phyloP scores from a whole-genome alignment of 2,888 invertebrate species.

The Nomada flava region DNA sequence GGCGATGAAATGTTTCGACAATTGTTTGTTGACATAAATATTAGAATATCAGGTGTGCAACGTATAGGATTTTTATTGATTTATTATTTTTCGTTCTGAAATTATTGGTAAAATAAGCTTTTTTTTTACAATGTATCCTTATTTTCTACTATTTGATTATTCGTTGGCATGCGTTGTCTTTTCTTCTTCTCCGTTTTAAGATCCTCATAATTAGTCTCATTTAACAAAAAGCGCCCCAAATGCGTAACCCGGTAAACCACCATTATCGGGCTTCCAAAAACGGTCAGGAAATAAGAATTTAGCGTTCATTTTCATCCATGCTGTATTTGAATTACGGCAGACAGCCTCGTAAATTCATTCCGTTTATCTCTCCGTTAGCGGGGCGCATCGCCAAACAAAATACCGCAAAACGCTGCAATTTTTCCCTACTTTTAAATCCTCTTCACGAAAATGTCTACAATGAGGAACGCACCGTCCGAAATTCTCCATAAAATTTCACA shows the following conservation, averaged over 20 bases:
- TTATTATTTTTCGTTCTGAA: too few relatives aligned
- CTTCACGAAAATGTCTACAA: not conserved
- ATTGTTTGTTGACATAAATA: too few relatives aligned
- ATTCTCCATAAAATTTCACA: not conserved
- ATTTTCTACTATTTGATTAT: too few relatives aligned
- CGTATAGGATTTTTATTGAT: too few relatives aligned
- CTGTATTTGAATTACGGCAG: constrained; percentile 26
- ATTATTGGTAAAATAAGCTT: too few relatives aligned
- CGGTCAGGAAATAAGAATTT: constrained; percentile 23
- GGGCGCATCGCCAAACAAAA: not conserved
- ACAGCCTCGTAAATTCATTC: constrained; percentile 32
- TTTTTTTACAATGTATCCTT: too few relatives aligned
- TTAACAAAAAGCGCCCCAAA: not conserved
- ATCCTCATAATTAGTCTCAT: not conserved
- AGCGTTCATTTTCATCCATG: constrained; percentile 11
- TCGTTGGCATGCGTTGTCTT: not conserved
- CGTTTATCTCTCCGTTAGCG: constrained; percentile 10
- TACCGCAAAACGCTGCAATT: not conserved
- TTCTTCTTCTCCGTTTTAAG: not conserved
- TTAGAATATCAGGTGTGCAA: too few relatives aligned
- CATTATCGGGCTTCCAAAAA: not conserved
- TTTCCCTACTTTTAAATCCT: constrained; percentile 1
- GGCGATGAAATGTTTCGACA: too few relatives aligned
- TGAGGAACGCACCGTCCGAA: not conserved
- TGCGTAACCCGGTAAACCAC: not conserved